Conservation (phyloP, 2,888 invertebrate species). For the Lutraria lutraria region DNA sequence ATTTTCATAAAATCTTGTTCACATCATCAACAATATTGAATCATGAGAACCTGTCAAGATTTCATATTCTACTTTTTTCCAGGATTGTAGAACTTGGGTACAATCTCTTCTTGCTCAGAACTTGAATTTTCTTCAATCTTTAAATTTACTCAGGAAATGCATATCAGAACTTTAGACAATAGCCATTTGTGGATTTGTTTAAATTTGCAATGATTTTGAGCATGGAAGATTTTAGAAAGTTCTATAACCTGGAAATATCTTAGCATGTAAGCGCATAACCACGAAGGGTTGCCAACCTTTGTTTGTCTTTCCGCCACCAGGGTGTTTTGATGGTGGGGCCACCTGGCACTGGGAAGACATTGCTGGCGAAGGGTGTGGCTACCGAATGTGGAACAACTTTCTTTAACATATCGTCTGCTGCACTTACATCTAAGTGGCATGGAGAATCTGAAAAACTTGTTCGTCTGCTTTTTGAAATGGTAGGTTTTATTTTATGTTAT, state of each 20-base stretch:
- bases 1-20: background rate
- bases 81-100: background rate
- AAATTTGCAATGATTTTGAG: background rate
- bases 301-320: slow-evolving; percentile 75
- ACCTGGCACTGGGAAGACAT: slow-evolving; percentile 88
- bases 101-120: background rate
- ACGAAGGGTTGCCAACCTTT: slow-evolving; percentile 60
- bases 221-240: background rate
- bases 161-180: background rate
- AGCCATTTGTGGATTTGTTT: background rate
- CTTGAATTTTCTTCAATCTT: background rate
- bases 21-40: background rate
- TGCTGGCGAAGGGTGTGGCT: slow-evolving; percentile 88
- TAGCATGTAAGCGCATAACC: slow-evolving; percentile 4
- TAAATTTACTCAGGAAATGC: background rate
- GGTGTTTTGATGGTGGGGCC: slow-evolving; percentile 87
- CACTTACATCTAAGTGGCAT: slow-evolving; percentile 98
- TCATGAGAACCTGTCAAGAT: background rate
- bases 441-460: slow-evolving; percentile 99
- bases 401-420: slow-evolving; percentile 96
- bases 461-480: slow-evolving; percentile 98
- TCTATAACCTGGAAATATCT: background rate
- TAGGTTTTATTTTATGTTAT: slow-evolving; percentile 82
- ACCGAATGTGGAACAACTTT: slow-evolving; percentile 88
- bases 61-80: background rate